Base-by-base conservation (phyloP, 2,797 vertebrate genomes). In the Todus mexicanus region DNA sequence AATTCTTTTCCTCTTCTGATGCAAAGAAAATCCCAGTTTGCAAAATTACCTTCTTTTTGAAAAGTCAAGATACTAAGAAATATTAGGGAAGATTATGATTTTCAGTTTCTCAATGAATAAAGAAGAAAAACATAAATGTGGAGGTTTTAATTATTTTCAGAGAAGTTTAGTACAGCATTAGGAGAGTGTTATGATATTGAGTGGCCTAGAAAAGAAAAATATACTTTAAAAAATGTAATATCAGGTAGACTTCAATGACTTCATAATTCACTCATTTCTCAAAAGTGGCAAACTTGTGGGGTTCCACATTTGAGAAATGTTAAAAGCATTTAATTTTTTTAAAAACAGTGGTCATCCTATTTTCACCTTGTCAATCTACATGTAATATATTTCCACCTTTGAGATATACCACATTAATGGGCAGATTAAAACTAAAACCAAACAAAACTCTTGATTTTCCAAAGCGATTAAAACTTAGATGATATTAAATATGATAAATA, bases 331-430 rank as follows among this genome's bases (percentile, higher is more conserved):
- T 16, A n/a, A n/a, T 5, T 63, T n/a, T 26, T 35, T 27, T 11
- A 40, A 38, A 11, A 37, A 25, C 15, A 56, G 1, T 0, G 0
- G 1, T 47, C 2, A 19, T 56, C 17, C 50, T 48, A 5, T 13
- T 79, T 75, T 73, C 25, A 4, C 11, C 1, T 17, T 53, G n/a
- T 56, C 69, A 65, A 75, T 38, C 5, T 4, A 17, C 4, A 53
- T 1, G 0, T 61, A 48, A 63, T 38, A 63, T 6, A 26, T 15
- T 8, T 75, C 37, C 12, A 26, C 4, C 8, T 22, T 1, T 64
- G 33, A 51, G 23, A 86, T 31, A 27, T 2, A 47, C 2, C 4
- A 29, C 6, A 43, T 9, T 17, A 42, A 10, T 42, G 8, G 15
- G 5, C 5, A 69, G 10, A 50, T 37, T 54, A 57, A n/a, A n/a